These are phyloP conservation scores for Sericinus montela DNA, from an alignment of 2,888 invertebrate genomes.

Conservation along the genomic window DNA sequence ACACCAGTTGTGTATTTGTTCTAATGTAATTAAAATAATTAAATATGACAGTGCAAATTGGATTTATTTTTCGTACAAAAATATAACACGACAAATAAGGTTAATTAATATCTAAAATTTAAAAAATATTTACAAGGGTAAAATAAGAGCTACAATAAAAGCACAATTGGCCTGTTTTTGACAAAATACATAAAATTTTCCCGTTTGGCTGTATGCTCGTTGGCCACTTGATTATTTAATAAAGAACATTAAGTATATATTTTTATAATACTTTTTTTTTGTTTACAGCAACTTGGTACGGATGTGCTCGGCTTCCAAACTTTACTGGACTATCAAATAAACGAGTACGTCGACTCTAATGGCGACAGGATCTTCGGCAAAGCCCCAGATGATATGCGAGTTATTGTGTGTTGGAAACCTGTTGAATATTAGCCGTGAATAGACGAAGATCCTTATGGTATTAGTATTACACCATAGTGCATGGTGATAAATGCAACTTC, in stretches of 20 bases:
- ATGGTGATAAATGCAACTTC: not conserved
- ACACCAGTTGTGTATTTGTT: no score
- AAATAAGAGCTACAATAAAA: no score
- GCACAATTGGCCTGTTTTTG: no score
- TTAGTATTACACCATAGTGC: not conserved
- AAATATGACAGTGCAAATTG: no score
- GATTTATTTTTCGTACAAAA: no score
- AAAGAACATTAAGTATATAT: not conserved
- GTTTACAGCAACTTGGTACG: conserved; percentile 86
- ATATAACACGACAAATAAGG: no score
- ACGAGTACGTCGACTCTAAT: conserved; percentile 85
- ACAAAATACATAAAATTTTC: no score
- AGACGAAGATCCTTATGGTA: conserved; percentile 1
- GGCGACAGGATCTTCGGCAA: no score
- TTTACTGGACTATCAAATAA: conserved; percentile 90
- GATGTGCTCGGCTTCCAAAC: conserved; percentile 89
- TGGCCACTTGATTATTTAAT: no score
- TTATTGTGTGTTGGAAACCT: conserved; percentile 88
- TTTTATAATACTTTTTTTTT: not conserved
- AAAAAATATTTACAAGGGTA: no score
- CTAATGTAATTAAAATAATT: no score
- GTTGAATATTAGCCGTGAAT: conserved; percentile 35
- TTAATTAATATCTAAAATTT: no score
- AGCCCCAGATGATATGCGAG: conserved; percentile 88
- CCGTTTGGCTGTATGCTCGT: not conserved